Evolutionary conservation across 2,888 invertebrate species (phyloP).

Genomic region (Drosophila mayaguana): DNA sequence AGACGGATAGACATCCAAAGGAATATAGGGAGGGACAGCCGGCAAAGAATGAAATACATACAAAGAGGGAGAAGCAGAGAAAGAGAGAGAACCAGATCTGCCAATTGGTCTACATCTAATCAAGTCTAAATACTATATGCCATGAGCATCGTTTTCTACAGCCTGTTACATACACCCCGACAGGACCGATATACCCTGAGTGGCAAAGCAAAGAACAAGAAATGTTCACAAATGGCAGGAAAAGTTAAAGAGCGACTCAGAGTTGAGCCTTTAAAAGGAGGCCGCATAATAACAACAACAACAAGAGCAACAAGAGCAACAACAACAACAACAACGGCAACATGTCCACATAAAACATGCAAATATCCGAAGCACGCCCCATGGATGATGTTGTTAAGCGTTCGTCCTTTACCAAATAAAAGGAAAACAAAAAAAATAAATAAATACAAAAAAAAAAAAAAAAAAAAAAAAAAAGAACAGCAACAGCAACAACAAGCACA

Average conservation of each 20-base stretch:
- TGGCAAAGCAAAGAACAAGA: constrained; percentile 5
- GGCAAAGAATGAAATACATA: too few relatives aligned
- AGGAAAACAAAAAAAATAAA: constrained; percentile 3
- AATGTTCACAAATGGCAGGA: constrained; percentile 28
- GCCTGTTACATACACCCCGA: neutral
- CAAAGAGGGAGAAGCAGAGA: too few relatives aligned
- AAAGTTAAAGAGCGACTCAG: constrained; percentile 50
- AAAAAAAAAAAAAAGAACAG: neutral
- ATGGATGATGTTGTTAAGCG: constrained; percentile 67
- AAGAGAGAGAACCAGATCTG: too few relatives aligned
- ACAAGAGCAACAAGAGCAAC: constrained; percentile 17
- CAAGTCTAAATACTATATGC: neutral
- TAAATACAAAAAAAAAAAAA: neutral
- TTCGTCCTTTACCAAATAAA: constrained; percentile 36
- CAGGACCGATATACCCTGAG: too few relatives aligned
- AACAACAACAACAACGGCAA: constrained; percentile 19
- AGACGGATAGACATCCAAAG: neutral
- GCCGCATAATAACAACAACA: constrained; percentile 35
- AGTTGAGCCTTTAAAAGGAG: constrained; percentile 50
- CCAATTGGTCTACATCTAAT: neutral
- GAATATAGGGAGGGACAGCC: neutral
- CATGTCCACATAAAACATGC: constrained; percentile 69
- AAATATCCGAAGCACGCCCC: constrained; percentile 73
- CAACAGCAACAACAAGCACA: constrained; percentile 49
- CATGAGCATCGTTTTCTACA: too few relatives aligned